Evolutionary conservation across 2,113 vertebrate genomes (phyloP), one percentile per base, ranked within the genome.

Genomic region (Nymphicus hollandicus): DNA sequence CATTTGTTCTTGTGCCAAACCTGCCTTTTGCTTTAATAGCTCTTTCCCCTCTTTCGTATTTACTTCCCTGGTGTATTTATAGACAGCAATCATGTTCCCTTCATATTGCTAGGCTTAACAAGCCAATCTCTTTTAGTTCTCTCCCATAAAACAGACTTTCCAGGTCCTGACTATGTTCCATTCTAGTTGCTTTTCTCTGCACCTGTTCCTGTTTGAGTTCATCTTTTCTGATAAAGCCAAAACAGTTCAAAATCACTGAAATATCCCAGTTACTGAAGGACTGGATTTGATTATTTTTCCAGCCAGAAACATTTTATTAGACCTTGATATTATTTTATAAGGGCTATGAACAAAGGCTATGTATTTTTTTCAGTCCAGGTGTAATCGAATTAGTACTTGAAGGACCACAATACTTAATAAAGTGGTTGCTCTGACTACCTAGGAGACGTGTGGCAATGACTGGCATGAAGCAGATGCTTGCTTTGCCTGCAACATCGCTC

Each of bases 391-490:
- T 82, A 92, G 37, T 66, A 77, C 37, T 92, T 79, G 41, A 87
- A 93, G 66, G 78, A 58, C 53, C 23, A 73, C 3, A 1, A 31
- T 72, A 61, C 46, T 65, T 61, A 85, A 81, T 93, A 73, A 93
- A 94, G 66, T 0, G 18, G 33, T 64, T 93, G 39, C 65, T 92
- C 69, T 89, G 70, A 41, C 49, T 69, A 5, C 25, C 77, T 41
- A 55, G 76, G 55, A 90, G 76, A 49, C 74, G 66, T 50, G 33
- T 81, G 88, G 85, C 90, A 44, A 8, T 92, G 96, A 94, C 64
- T 95, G 94, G 95, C 92, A 65, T 5, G 85, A 94, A 91, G 82
- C 94, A 97, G 89, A 95, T 96, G 95, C 76, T 87, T 74, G 24
- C 47, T 83, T 46, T 95, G 81, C 71, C 87, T 71, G 76, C 2